Evolutionary conservation across 1,140 invertebrate genomes (phyloP).

Genomic region (Drosophila sechellia): DNA sequence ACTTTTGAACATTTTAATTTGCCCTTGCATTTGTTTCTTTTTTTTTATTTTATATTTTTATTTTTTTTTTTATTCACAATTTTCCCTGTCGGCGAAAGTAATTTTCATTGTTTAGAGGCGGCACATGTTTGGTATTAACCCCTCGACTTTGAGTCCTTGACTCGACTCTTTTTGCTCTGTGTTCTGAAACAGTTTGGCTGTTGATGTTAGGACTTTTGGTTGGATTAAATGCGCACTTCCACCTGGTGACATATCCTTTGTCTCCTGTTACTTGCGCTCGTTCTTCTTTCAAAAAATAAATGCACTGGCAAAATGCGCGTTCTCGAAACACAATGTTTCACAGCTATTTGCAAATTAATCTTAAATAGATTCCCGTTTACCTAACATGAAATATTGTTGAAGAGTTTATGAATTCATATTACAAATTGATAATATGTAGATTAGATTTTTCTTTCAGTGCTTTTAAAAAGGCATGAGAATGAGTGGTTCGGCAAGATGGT

Average conservation of each 20-base stretch:
- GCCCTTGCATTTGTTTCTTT: constrained; percentile 6
- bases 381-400: too few relatives aligned
- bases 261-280: constrained; percentile 10
- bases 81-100: constrained; percentile 57
- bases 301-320: constrained; percentile 3
- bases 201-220: constrained; percentile 80
- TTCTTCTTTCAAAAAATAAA: constrained; percentile 9
- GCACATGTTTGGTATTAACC: constrained; percentile 58
- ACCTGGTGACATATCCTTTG: constrained; percentile 76
- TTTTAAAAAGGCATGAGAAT: constrained; percentile 6
- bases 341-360: too few relatives aligned
- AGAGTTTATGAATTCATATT: too few relatives aligned
- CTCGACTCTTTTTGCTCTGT: constrained; percentile 1
- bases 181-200: constrained; percentile 37
- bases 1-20: constrained; percentile 50
- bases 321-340: too few relatives aligned
- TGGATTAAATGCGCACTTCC: constrained; percentile 78
- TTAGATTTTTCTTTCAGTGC: constrained; percentile 15
- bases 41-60: not conserved
- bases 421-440: too few relatives aligned
- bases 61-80: not conserved
- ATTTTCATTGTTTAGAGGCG: constrained; percentile 65
- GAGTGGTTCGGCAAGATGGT: constrained; percentile 36
- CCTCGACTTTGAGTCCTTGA: constrained; percentile 26
- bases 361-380: too few relatives aligned